Base-by-base conservation (phyloP, 2,888 invertebrate genomes). In the Nomada flava region DNA sequence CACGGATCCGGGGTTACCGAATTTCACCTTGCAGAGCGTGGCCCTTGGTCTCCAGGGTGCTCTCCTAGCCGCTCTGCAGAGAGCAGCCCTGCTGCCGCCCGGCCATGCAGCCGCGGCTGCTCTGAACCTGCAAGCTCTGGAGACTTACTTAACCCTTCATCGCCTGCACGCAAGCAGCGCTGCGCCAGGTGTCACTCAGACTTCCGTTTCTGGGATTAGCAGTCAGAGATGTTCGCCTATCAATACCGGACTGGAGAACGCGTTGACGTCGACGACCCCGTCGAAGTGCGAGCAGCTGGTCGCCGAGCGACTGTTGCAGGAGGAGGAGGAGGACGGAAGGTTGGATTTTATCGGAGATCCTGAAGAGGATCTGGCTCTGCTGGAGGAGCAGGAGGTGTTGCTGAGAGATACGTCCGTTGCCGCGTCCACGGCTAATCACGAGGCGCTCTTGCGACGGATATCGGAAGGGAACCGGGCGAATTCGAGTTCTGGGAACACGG, bases 71-170 rank as follows among this genome's bases (percentile, higher is more conserved):
- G 97, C 97, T 13, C 94, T 98, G 86, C 97, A 97, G 93, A 97
- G 97, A 91, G 98, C 97, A 1, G 97, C 97, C 0, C 94, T 98
- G 36, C 93, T 98, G 89, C 97, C 97, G 10, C 96, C 96, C 0
- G 97, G 97, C 89, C 97, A 97, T 2, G 97, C 97, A 5, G 97
- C 97, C 11, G 97, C 97, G 53, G 97, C 97, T 53, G 98, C 98
- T 0, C 95, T 98, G 26, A 97, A 97, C 93, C 95, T 98, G 52
- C 98, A 98, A 94, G 98, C 98, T 44, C 94, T 98, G 82, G 98
- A 98, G 95, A 97, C 97, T 62, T 98, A 98, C 94, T 95, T 98
- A 93, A 96, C 97, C 67, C 94, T 98, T 83, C 98, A 98, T 94
- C 95, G 97, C 86, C 95, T 98, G 71, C 97, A 97, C 67, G 95